phyloP scores from a whole-genome alignment of 2,797 vertebrate species.

The Lutjanus campechanus region DNA sequence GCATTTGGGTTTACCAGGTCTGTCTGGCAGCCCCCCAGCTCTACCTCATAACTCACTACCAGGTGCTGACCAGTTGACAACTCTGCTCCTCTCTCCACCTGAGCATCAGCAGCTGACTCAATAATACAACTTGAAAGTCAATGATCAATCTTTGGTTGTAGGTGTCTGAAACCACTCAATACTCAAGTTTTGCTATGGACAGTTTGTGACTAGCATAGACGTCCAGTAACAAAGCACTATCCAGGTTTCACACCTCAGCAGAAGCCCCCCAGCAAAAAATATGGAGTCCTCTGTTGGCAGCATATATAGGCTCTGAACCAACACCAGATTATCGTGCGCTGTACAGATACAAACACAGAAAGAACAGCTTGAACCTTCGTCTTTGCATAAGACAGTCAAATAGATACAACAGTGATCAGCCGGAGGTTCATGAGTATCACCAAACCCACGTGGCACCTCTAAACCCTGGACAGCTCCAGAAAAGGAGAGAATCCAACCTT shows the following conservation, averaged over 20 bases:
- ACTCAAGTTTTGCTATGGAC: background rate
- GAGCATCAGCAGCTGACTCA: background rate
- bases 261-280: background rate
- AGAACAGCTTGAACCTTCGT: background rate
- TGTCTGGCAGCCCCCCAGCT: background rate
- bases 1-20: too few relatives aligned
- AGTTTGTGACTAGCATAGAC: background rate
- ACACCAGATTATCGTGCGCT: background rate
- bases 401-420: background rate
- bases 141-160: background rate
- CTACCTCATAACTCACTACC: background rate
- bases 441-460: background rate
- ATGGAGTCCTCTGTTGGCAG: background rate
- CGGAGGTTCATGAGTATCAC: background rate
- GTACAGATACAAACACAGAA: background rate
- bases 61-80: background rate
- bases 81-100: background rate
- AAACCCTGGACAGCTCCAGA: background rate
- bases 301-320: background rate
- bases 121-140: background rate
- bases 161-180: background rate
- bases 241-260: background rate
- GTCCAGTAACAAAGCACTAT: background rate
- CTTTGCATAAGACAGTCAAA: too few relatives aligned
- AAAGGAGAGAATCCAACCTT: slow-evolving; percentile 1